Conservation (phyloP, 1,140 invertebrate species). For the Branchinecta lynchi region DNA sequence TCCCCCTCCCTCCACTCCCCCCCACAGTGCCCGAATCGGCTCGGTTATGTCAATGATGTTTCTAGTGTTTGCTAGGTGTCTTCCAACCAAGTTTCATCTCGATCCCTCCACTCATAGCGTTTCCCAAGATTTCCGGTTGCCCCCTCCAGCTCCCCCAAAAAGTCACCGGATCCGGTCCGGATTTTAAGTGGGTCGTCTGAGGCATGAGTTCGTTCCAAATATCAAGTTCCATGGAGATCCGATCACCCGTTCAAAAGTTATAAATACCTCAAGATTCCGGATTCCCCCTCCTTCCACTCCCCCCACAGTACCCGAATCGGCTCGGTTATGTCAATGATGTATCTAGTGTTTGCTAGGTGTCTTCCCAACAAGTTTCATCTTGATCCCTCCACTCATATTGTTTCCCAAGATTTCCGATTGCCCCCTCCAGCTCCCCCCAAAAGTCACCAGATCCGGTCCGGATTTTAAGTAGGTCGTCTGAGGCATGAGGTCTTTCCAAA, state of each 20-base stretch:
- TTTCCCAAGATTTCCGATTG: conserved; percentile 9
- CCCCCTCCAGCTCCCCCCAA: background rate
- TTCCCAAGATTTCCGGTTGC: background rate
- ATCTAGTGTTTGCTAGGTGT: background rate
- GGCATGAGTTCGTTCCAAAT: too few relatives aligned
- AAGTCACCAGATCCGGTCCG: background rate
- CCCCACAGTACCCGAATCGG: too few relatives aligned
- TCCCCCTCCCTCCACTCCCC: too few relatives aligned
- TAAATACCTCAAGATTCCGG: too few relatives aligned
- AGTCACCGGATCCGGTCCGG: conserved; percentile 3
- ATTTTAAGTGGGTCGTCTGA: background rate
- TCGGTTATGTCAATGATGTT: too few relatives aligned
- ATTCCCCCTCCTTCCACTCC: too few relatives aligned
- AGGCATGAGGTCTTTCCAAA: background rate
- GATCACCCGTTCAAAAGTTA: too few relatives aligned
- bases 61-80: too few relatives aligned
- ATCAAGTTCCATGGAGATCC: too few relatives aligned
- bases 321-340: too few relatives aligned
- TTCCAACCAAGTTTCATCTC: too few relatives aligned
- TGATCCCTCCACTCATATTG: background rate
- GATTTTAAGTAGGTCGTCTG: background rate
- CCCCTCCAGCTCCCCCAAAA: conserved; percentile 8
- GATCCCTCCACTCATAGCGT: background rate
- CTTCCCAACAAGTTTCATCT: conserved; percentile 1
- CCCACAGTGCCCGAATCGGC: too few relatives aligned